A percentile compares a stretch with the other conserved stretches of the same genome.
Conservation (phyloP, 1,140 invertebrate species). For the Armadillidium nasatum region DNA sequence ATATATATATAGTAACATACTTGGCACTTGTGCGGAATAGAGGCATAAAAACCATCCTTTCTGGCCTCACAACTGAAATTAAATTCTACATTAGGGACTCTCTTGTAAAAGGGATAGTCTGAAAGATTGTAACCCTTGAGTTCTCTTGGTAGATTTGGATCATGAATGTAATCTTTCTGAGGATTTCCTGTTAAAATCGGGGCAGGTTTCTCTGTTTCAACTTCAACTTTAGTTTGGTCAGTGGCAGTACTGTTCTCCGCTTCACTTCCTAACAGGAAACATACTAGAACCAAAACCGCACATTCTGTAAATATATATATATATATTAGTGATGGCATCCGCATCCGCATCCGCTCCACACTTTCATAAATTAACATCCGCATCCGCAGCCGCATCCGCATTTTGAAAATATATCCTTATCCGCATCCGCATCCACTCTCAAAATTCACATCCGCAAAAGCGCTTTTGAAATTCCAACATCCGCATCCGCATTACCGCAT, state of each 20-base stretch:
- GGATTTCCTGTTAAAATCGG: slow-evolving; percentile 70
- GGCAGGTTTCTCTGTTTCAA: slow-evolving; percentile 46
- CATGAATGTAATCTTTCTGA: slow-evolving; percentile 81
- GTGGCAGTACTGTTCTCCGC: not conserved
- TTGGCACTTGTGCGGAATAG: slow-evolving; percentile 83
- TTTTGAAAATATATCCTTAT: no score
- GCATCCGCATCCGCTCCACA: no score
- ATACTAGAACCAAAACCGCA: no score
- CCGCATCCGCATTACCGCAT: no score
- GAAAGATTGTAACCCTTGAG: slow-evolving; percentile 81
- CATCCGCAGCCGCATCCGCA: no score
- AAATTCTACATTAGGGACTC: slow-evolving; percentile 64
- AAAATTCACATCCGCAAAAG: no score
- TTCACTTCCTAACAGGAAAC: not conserved
- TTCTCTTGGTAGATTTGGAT: slow-evolving; percentile 84
- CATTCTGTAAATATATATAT: no score
- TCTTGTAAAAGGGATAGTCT: slow-evolving; percentile 79
- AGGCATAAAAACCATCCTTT: slow-evolving; percentile 89
- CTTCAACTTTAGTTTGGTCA: not conserved
- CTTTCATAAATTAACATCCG: no score
- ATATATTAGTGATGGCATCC: no score
- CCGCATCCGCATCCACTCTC: no score
- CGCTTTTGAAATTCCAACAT: no score
- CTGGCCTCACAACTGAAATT: slow-evolving; percentile 84
- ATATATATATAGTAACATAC: no score